Percentiles rank a stretch among this genome's conserved stretches.
These are phyloP conservation scores for Stenurella melanura DNA, from an alignment of 2,888 invertebrate genomes.

Conservation along the genomic window DNA sequence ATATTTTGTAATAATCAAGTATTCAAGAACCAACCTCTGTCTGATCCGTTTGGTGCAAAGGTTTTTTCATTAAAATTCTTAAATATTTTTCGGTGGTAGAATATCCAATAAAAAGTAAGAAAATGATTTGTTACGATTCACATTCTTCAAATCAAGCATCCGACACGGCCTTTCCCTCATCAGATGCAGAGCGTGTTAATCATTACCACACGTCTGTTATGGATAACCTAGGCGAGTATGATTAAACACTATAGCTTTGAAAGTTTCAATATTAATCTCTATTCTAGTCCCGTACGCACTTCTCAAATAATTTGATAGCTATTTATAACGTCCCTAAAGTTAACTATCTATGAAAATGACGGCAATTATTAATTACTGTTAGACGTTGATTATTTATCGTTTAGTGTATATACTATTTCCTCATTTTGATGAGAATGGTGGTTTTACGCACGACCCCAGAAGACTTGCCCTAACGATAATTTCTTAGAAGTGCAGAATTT, in stretches of 20 bases:
- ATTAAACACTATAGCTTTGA: neutral
- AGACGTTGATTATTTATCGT: neutral
- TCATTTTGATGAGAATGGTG: neutral
- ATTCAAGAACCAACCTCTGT: too few species aligned
- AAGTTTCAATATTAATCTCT: neutral
- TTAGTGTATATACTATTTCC: neutral
- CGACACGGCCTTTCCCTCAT: neutral
- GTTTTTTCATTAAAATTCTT: too few species aligned
- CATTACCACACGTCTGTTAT: neutral
- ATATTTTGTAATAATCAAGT: too few species aligned
- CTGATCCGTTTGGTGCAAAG: too few species aligned
- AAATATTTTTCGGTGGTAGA: too few species aligned
- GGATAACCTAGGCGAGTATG: neutral
- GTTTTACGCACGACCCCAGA: neutral
- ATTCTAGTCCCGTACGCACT: neutral
- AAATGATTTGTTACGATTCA: neutral
- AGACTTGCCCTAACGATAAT: neutral
- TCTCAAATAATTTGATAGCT: slow-evolving; percentile 7
- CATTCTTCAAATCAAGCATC: neutral
- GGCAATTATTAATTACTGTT: neutral
- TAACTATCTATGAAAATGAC: neutral
- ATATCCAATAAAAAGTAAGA: too few species aligned
- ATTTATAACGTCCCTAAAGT: neutral
- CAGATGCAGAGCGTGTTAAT: neutral
- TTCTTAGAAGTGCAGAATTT: too few species aligned